Percentiles rank a stretch among this genome's conserved stretches.
phyloP scores from a whole-genome alignment of 1,140 invertebrate genomes.

The Cyphomyrmex costatus region DNA sequence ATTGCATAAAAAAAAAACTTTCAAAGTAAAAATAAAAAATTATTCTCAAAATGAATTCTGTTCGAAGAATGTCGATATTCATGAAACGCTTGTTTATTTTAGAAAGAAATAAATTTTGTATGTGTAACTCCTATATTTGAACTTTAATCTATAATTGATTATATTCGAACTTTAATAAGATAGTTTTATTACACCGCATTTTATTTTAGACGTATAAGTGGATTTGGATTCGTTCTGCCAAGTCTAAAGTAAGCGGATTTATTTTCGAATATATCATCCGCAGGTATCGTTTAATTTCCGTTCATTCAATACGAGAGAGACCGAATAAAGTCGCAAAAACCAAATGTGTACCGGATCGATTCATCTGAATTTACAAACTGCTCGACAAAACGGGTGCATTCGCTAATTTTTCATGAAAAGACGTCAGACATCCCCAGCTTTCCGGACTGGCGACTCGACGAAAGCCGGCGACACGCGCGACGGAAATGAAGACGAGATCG shows the following conservation, averaged over 20 bases:
- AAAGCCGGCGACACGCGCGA: constrained; percentile 62
- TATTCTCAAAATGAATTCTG: neutral
- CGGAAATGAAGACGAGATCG: constrained; percentile 78
- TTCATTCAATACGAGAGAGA: constrained; percentile 13
- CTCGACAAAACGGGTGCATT: constrained; percentile 56
- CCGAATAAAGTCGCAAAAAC: neutral
- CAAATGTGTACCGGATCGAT: constrained; percentile 44
- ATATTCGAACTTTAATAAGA: neutral
- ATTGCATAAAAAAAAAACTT: neutral
- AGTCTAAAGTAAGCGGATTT: constrained; percentile 47
- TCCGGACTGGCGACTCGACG: constrained; percentile 47
- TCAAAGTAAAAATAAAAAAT: neutral
- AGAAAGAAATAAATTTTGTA: neutral
- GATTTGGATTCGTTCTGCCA: neutral
- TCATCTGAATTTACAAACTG: constrained; percentile 44
- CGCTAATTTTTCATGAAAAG: constrained; percentile 63
- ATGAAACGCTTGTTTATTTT: neutral
- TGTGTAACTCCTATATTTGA: neutral
- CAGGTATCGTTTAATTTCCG: constrained; percentile 59
- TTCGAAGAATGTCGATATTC: neutral
- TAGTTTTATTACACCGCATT: neutral
- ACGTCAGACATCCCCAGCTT: constrained; percentile 44
- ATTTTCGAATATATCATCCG: constrained; percentile 51
- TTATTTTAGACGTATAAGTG: constrained; percentile 13
- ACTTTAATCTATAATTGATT: neutral